phyloP scores from a whole-genome alignment of 2,888 invertebrate genomes.

The Chloroclystis v-ata region DNA sequence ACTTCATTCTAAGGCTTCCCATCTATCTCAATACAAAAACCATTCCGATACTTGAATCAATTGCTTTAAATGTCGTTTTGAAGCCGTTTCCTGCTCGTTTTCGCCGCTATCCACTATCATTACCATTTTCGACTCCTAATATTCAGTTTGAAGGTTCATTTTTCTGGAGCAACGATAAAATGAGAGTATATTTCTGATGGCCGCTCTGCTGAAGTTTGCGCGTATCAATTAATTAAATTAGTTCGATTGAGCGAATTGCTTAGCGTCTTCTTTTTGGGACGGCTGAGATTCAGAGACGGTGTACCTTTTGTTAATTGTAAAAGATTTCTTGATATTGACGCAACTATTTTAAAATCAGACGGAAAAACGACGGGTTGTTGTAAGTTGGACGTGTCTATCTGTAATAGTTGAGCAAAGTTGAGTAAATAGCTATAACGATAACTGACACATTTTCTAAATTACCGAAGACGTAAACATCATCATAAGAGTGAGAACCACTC shows the following conservation, averaged over 20 bases:
- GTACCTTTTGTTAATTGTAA: background rate
- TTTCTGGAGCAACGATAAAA: conserved; percentile 9
- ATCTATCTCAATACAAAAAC: conserved; percentile 45
- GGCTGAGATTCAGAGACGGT: background rate
- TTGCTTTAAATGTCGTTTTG: conserved; percentile 38
- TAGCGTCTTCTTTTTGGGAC: conserved; percentile 22
- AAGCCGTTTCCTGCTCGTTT: conserved; percentile 27
- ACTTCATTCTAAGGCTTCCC: conserved; percentile 29
- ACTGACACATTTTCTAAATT: too few species aligned
- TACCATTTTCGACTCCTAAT: conserved; percentile 24
- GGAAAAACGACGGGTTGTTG: too few species aligned
- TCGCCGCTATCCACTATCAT: conserved; percentile 15
- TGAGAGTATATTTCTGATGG: conserved; percentile 27
- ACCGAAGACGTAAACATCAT: too few species aligned
- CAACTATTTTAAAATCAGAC: too few species aligned
- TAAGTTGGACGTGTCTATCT: too few species aligned
- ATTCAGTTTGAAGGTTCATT: conserved; percentile 21
- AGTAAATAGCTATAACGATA: too few species aligned
- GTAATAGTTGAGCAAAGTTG: too few species aligned
- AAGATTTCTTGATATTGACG: background rate
- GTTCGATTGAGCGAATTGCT: conserved; percentile 46
- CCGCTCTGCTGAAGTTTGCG: conserved; percentile 40
- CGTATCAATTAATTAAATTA: conserved; percentile 59
- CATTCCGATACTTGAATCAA: conserved; percentile 45
- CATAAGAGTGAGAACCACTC: too few species aligned